Conservation (phyloP, 2,888 invertebrate species). For the Monoplex corrugatus region DNA sequence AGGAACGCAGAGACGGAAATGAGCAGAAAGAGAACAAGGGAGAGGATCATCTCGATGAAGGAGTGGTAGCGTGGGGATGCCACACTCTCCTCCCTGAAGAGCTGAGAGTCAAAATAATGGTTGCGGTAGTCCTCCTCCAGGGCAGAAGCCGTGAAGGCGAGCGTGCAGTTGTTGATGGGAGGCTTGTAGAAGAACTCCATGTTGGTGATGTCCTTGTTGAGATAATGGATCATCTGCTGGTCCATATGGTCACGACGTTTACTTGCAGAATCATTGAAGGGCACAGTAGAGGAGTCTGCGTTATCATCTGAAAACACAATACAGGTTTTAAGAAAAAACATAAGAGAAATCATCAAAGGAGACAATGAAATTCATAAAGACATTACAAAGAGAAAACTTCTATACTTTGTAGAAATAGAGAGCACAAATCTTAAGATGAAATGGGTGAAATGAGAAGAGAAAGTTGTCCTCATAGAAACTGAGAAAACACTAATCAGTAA, state of each 20-base stretch:
- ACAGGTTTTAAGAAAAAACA: neutral
- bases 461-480: too few species aligned
- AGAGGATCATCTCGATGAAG: slow-evolving; percentile 77
- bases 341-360: too few species aligned
- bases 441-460: too few species aligned
- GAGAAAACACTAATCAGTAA: too few species aligned
- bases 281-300: slow-evolving; percentile 61
- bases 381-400: too few species aligned
- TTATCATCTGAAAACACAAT: slow-evolving; percentile 57
- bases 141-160: slow-evolving; percentile 90
- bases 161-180: slow-evolving; percentile 89
- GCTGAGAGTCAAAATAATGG: slow-evolving; percentile 81
- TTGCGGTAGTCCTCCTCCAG: slow-evolving; percentile 92
- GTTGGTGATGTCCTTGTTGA: slow-evolving; percentile 87
- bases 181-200: slow-evolving; percentile 82
- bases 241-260: slow-evolving; percentile 90
- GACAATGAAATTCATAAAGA: too few species aligned
- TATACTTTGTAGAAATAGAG: too few species aligned
- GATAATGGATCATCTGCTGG: slow-evolving; percentile 88
- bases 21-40: slow-evolving; percentile 74
- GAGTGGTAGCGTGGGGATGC: slow-evolving; percentile 93
- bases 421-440: too few species aligned
- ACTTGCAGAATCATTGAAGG: slow-evolving; percentile 71
- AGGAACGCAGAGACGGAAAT: slow-evolving; percentile 78
- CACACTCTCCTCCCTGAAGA: slow-evolving; percentile 85